These are phyloP conservation scores for Podarcis lilfordi DNA, from an alignment of 2,797 vertebrate genomes.

Conservation along the genomic window DNA sequence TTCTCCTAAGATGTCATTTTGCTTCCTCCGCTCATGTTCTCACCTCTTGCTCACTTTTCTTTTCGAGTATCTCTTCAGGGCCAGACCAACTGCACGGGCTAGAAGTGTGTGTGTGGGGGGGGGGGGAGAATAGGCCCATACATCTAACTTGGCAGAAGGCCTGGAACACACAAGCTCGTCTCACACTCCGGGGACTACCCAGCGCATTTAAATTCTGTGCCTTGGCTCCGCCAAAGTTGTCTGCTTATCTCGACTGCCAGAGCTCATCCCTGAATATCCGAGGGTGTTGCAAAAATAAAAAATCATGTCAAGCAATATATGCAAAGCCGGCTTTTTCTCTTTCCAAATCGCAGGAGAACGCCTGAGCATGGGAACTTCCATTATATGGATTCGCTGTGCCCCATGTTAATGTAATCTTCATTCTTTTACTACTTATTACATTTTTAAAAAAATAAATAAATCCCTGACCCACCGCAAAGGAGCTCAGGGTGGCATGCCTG, in stretches of 20 bases:
- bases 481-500: not conserved
- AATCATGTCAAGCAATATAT: not conserved
- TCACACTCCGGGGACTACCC: not conserved
- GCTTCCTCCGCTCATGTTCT: not conserved
- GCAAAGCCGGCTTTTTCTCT: not conserved
- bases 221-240: not conserved
- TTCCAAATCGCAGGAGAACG: not conserved
- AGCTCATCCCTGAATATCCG: not conserved
- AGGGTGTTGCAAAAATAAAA: not conserved
- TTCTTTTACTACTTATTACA: not conserved
- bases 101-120: not conserved
- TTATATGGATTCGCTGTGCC: not conserved
- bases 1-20: no score
- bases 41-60: not conserved
- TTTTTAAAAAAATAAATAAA: no score
- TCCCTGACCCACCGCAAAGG: not conserved
- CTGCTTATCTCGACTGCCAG: conserved; percentile 8
- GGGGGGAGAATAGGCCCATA: conserved; percentile 45
- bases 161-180: conserved; percentile 5
- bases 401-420: no score
- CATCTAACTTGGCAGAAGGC: conserved; percentile 38
- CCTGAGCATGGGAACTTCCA: not conserved
- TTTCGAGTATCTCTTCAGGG: not conserved
- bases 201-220: not conserved
- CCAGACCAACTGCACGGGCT: not conserved